These are phyloP conservation scores for Rhadinocentrus ornatus DNA, from an alignment of 2,797 vertebrate species.

Conservation along the genomic window DNA sequence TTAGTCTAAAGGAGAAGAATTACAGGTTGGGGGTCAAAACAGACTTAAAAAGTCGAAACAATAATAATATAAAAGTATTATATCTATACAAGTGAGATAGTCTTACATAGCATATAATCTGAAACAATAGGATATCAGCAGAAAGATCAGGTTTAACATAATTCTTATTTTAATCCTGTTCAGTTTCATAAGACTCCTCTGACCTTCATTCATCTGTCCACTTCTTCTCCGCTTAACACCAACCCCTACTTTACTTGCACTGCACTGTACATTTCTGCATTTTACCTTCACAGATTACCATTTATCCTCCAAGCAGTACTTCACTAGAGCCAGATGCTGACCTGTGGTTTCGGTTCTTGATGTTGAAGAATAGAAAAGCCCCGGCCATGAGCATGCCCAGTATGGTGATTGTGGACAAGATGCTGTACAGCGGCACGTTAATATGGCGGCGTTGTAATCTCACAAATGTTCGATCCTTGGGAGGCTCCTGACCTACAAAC, in stretches of 20 bases:
- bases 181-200: slow-evolving; percentile 9
- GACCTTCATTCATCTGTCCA: slow-evolving; percentile 9
- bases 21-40: background rate
- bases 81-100: background rate
- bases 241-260: slow-evolving; percentile 16
- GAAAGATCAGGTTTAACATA: slow-evolving; percentile 16
- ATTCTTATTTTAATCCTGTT: slow-evolving; percentile 21
- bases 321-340: slow-evolving; percentile 67
- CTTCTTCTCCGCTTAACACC: slow-evolving; percentile 11
- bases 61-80: background rate
- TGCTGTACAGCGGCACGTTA: slow-evolving; percentile 96
- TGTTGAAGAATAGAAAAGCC: slow-evolving; percentile 98
- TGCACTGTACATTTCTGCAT: background rate
- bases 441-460: slow-evolving; percentile 95
- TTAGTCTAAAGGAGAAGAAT: slow-evolving; percentile 84
- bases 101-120: slow-evolving; percentile 10
- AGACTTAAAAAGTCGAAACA: background rate
- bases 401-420: slow-evolving; percentile 96
- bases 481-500: slow-evolving; percentile 90
- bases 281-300: slow-evolving; percentile 18
- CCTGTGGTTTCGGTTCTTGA: slow-evolving; percentile 99
- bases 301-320: slow-evolving; percentile 1
- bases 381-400: slow-evolving; percentile 99
- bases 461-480: slow-evolving; percentile 96
- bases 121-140: slow-evolving; percentile 26